phyloP scores from a whole-genome alignment of 2,888 invertebrate genomes.

The Amphiduros pacificus region DNA sequence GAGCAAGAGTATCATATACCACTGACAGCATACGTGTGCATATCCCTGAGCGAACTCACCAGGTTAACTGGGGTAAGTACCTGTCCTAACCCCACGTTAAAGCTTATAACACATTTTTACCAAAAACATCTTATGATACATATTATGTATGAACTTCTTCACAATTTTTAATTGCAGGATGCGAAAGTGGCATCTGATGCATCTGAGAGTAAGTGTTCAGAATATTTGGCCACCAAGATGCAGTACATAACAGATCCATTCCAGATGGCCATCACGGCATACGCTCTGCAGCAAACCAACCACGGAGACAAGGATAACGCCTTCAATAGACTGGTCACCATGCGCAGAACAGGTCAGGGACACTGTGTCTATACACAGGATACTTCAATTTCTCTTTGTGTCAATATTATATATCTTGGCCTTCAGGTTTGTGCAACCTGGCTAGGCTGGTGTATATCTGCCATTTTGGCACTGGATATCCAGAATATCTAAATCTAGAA shows the following conservation, averaged over 20 bases:
- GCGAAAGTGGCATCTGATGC: slow-evolving; percentile 34
- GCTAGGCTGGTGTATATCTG: too few species aligned
- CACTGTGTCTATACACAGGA: too few species aligned
- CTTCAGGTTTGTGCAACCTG: too few species aligned
- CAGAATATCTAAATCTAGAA: too few species aligned
- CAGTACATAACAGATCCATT: slow-evolving; percentile 68
- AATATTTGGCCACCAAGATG: slow-evolving; percentile 39
- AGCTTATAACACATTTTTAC: not conserved
- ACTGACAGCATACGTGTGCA: slow-evolving; percentile 30
- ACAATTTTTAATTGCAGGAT: slow-evolving; percentile 14
- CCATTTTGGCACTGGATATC: too few species aligned
- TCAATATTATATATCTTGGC: too few species aligned
- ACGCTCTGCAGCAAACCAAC: slow-evolving; percentile 68
- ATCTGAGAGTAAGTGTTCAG: slow-evolving; percentile 38
- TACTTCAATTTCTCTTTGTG: too few species aligned
- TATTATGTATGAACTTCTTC: not conserved
- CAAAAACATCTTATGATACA: not conserved
- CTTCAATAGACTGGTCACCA: slow-evolving; percentile 22
- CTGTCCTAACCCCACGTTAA: too few species aligned
- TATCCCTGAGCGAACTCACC: slow-evolving; percentile 23
- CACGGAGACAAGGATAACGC: slow-evolving; percentile 28
- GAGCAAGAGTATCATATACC: slow-evolving; percentile 28
- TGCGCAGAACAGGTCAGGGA: slow-evolving; percentile 22
- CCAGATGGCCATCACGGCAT: slow-evolving; percentile 85
- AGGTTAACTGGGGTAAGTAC: slow-evolving; percentile 33